These are phyloP conservation scores for Caenorhabditis sp. DNA, from an alignment of 2,888 invertebrate genomes.

Conservation along the genomic window DNA sequence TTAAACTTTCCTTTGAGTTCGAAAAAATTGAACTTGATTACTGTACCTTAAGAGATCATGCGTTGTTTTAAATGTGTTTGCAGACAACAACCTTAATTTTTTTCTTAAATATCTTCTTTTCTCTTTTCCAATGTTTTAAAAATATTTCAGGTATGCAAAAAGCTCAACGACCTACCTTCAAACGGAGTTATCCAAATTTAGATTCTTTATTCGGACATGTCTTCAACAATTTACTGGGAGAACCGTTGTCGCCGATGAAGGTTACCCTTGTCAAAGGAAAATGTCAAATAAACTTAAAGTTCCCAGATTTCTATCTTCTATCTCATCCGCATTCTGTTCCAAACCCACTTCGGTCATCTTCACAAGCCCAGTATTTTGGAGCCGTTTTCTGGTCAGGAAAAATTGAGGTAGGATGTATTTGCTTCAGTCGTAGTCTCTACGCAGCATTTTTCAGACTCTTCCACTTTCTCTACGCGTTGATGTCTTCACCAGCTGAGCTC, in stretches of 20 bases:
- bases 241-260: constrained; percentile 57
- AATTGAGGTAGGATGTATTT: neutral
- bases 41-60: no score
- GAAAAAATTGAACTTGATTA: no score
- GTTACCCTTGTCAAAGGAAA: constrained; percentile 9
- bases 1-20: no score
- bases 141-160: constrained; percentile 29
- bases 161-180: neutral
- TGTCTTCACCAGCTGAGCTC: constrained; percentile 26
- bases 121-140: no score
- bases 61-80: no score
- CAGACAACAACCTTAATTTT: no score
- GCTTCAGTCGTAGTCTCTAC: neutral
- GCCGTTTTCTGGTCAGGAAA: neutral
- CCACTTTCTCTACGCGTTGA: constrained; percentile 22
- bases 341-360: constrained; percentile 58
- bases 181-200: constrained; percentile 51
- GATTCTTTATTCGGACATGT: constrained; percentile 65
- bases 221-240: constrained; percentile 59
- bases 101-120: neutral
- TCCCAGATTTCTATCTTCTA: constrained; percentile 56
- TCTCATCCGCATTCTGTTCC: constrained; percentile 45
- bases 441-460: constrained; percentile 37
- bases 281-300: neutral
- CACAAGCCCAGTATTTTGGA: neutral